Evolutionary conservation across 2,888 invertebrate genomes (phyloP).

Genomic region (Ernsta delagoae): DNA sequence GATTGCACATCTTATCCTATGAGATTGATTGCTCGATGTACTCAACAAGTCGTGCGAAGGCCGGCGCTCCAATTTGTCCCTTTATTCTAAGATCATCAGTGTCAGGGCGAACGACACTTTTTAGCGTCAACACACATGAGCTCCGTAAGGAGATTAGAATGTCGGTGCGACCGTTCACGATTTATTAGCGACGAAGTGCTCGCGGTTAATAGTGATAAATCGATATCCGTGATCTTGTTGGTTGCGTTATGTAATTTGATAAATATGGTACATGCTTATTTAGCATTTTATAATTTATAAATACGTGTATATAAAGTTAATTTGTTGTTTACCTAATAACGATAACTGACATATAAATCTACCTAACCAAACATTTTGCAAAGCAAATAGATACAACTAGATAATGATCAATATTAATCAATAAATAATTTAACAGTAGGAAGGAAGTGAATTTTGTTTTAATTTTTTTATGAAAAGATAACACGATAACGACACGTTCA

Average conservation of each 20-base stretch:
- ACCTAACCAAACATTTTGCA: too few species aligned
- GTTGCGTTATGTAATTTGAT: constrained; percentile 32
- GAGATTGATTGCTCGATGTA: constrained; percentile 21
- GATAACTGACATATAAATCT: too few species aligned
- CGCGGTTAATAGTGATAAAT: constrained; percentile 30
- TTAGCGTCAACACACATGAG: constrained; percentile 47
- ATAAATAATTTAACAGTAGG: too few species aligned
- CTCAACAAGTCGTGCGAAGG: constrained; percentile 47
- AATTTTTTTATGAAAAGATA: too few species aligned
- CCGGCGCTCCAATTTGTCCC: constrained; percentile 58
- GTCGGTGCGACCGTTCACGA: constrained; percentile 49
- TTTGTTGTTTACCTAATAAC: too few species aligned
- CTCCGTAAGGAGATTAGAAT: constrained; percentile 57
- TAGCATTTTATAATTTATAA: too few species aligned
- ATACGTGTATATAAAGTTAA: too few species aligned
- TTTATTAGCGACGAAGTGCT: constrained; percentile 38
- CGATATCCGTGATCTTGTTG: constrained; percentile 30
- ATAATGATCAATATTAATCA: too few species aligned
- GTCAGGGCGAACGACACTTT: constrained; percentile 76
- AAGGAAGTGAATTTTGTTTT: too few species aligned
- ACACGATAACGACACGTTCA: too few species aligned
- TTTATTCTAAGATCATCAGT: constrained; percentile 75
- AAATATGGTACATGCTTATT: too few species aligned
- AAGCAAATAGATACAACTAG: too few species aligned
- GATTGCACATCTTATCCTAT: constrained; percentile 32